These are phyloP conservation scores for Beris chalybata DNA, from an alignment of 2,888 invertebrate species.

Conservation along the genomic window DNA sequence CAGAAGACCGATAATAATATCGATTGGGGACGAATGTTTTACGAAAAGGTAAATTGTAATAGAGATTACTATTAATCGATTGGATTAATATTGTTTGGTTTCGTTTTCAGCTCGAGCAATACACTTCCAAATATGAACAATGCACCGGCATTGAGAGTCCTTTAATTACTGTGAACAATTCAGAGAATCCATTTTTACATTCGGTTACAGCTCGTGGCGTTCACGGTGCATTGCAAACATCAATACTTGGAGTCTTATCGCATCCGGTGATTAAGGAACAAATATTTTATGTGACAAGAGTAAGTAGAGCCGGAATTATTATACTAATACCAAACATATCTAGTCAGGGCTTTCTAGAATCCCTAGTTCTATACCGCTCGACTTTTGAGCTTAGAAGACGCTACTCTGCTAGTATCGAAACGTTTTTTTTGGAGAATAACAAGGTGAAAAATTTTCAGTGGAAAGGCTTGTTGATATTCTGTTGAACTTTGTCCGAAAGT, in stretches of 20 bases:
- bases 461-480: too few relatives aligned
- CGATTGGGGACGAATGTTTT: conserved; percentile 43
- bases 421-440: too few relatives aligned
- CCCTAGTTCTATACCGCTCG: too few relatives aligned
- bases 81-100: neutral
- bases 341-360: too few relatives aligned
- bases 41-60: conserved; percentile 40
- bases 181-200: conserved; percentile 44
- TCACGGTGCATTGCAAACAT: conserved; percentile 45
- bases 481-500: too few relatives aligned
- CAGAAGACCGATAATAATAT: conserved; percentile 41
- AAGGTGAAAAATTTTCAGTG: too few relatives aligned
- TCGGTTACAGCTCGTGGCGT: conserved; percentile 45
- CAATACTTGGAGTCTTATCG: conserved; percentile 77
- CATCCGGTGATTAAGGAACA: conserved; percentile 81
- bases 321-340: too few relatives aligned
- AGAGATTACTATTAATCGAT: neutral
- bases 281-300: conserved; percentile 87
- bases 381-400: too few relatives aligned
- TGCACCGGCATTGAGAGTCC: conserved; percentile 44
- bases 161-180: conserved; percentile 43
- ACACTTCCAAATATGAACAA: conserved; percentile 41
- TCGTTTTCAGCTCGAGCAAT: conserved; percentile 37
- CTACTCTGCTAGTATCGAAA: too few relatives aligned
- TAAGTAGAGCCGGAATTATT: conserved; percentile 57